phyloP scores from a whole-genome alignment of 1,140 invertebrate species.

The Trialeurodes vaporariorum region DNA sequence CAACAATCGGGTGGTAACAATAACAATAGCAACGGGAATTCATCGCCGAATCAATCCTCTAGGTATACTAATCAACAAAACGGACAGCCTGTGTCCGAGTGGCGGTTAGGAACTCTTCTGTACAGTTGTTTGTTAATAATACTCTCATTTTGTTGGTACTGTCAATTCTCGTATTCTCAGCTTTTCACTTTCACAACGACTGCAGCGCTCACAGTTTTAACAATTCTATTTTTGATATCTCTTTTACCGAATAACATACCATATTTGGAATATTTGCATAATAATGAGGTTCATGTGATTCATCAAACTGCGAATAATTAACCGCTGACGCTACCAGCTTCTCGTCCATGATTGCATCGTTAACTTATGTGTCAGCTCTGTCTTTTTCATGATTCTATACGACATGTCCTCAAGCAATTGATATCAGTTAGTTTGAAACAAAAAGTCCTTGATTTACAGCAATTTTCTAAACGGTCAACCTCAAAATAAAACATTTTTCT shows the following conservation, averaged over 20 bases:
- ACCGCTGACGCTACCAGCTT: too few species aligned
- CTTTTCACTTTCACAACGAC: conserved; percentile 51
- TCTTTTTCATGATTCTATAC: too few species aligned
- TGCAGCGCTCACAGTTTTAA: conserved; percentile 43
- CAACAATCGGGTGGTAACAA: background rate
- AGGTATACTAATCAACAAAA: conserved; percentile 25
- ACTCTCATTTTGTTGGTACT: conserved; percentile 47
- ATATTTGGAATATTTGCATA: background rate
- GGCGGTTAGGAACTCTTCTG: conserved; percentile 36
- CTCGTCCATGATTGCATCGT: too few species aligned
- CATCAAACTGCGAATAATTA: too few species aligned
- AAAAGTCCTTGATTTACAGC: too few species aligned
- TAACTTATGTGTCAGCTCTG: too few species aligned
- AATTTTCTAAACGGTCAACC: too few species aligned
- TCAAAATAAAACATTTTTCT: too few species aligned
- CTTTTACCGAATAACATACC: conserved; percentile 31
- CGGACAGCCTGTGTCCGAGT: conserved; percentile 26
- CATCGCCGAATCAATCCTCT: background rate
- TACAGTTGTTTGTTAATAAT: conserved; percentile 34
- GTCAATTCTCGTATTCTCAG: conserved; percentile 46
- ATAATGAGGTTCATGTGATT: background rate
- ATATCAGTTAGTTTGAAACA: too few species aligned
- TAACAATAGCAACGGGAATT: background rate
- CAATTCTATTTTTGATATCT: conserved; percentile 44
- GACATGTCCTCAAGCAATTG: too few species aligned